Conservation (phyloP, 2,113 vertebrate species). For the Passerina amoena region DNA sequence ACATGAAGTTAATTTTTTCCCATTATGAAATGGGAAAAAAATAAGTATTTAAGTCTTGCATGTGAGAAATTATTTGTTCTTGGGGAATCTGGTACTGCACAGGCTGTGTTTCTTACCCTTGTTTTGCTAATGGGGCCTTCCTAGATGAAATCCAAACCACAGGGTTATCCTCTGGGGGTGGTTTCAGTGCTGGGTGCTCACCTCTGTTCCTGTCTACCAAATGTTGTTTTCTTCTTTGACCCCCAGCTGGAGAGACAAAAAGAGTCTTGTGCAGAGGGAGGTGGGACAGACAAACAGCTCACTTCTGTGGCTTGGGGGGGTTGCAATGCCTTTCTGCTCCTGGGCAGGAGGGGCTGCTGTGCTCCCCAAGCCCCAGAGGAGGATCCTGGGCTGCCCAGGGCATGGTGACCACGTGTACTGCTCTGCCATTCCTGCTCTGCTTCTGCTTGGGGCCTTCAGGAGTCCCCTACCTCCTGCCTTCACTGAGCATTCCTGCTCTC, state of each 20-base stretch:
- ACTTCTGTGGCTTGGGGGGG: background rate
- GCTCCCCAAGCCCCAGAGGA: background rate
- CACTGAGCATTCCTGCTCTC: background rate
- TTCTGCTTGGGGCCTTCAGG: background rate
- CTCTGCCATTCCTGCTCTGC: background rate
- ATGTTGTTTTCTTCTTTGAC: background rate
- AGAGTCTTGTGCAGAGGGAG: background rate
- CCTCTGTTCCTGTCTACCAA: background rate
- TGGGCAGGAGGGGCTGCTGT: background rate
- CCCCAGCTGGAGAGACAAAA: background rate
- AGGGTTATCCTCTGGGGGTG: background rate
- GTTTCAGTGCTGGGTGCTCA: background rate
- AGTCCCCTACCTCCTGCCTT: background rate
- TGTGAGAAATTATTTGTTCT: background rate
- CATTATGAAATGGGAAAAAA: background rate
- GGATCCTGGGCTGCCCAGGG: background rate
- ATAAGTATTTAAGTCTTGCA: background rate
- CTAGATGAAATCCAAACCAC: background rate
- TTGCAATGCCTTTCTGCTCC: background rate
- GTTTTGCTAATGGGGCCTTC: background rate
- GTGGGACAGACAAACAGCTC: background rate
- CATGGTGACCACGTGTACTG: accelerated
- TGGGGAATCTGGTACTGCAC: background rate
- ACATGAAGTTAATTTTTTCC: background rate
- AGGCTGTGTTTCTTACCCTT: background rate